Base-by-base conservation (phyloP, 1,140 invertebrate species). In the Bombus huntii region DNA sequence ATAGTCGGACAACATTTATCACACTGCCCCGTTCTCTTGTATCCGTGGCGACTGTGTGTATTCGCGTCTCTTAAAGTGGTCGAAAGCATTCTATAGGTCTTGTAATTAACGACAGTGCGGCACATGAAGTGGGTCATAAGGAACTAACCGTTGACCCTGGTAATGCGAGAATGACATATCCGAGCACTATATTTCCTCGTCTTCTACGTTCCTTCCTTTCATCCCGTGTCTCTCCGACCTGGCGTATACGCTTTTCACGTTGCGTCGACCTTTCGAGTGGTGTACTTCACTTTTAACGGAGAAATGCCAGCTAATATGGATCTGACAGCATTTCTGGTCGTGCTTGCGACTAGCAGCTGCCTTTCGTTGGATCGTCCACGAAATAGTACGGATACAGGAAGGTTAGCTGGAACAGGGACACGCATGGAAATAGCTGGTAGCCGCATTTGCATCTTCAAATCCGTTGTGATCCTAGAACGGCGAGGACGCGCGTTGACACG, bases 381-480 rank as follows among this genome's bases (percentile, higher is more conserved):
- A 25, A 57, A 59, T 57, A 57, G 79, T n/a, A 57, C 66, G 47
- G 25, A 44, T 42, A 68, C 47, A 37, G 66, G 53, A 28, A 47
- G 42, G 44, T 66, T 70, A 15, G n/a, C 28, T 53, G 4, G 73
- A 3, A n/a, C 25, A 59, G 25, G 44, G 66, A 70, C 71, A 83
- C 76, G 76, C 83, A 53, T 86, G 89, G 87, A 91, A 88, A 66
- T 88, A 68, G 44, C 75, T 47, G 79, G 65, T 18, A 25, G 57
- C 18, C 79, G 77, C 89, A 91, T 92, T 92, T 92, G 90, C 91
- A 91, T 91, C 88, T 87, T 83, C 62, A 90, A 92, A 91, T 92
- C 88, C 88, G 87, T 88, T 88, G 86, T 90, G 89, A 90, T 90
- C 84, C 89, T 53, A 22, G n/a, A 44, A 22, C 70, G 68, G 37